Percentiles rank a stretch among this genome's conserved stretches.
phyloP scores from a whole-genome alignment of 2,113 vertebrate species.

The Malaclemys terrapin region DNA sequence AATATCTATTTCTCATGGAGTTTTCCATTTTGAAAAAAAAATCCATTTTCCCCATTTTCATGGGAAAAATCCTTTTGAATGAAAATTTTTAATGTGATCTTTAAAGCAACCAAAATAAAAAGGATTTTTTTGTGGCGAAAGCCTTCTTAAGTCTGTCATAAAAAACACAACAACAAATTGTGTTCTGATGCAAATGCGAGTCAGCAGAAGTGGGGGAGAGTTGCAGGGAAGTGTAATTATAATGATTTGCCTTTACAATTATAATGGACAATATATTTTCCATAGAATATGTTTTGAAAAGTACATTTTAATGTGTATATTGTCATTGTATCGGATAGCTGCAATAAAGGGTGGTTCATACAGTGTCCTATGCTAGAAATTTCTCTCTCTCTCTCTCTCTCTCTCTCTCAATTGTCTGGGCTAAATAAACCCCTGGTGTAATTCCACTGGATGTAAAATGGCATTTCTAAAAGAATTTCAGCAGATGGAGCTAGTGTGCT shows the following conservation, averaged over 20 bases:
- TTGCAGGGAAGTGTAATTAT: not conserved
- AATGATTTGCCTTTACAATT: not conserved
- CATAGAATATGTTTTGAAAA: not conserved
- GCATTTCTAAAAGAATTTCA: constrained; percentile 39
- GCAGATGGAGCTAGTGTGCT: constrained; percentile 80
- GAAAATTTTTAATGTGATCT: not conserved
- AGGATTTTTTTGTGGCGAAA: not conserved
- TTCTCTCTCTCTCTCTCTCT: not conserved
- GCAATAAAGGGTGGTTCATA: not conserved
- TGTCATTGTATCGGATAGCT: not conserved
- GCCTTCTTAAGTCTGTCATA: not conserved
- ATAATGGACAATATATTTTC: not conserved
- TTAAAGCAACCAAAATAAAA: not conserved
- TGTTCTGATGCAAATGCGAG: not conserved
- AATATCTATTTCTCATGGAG: not conserved
- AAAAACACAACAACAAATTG: not conserved
- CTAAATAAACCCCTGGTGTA: not conserved
- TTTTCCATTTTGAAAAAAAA: not conserved
- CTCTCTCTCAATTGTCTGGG: not conserved
- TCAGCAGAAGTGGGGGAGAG: not conserved
- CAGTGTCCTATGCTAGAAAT: not conserved
- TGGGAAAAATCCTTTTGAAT: not conserved
- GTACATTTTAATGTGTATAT: not conserved
- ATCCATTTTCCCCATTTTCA: not conserved
- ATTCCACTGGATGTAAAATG: accelerated